A percentile compares a stretch with the other conserved stretches of the same genome.
These are phyloP conservation scores for Lamprologus sp. DNA, from an alignment of 2,113 vertebrate genomes.

Conservation along the genomic window DNA sequence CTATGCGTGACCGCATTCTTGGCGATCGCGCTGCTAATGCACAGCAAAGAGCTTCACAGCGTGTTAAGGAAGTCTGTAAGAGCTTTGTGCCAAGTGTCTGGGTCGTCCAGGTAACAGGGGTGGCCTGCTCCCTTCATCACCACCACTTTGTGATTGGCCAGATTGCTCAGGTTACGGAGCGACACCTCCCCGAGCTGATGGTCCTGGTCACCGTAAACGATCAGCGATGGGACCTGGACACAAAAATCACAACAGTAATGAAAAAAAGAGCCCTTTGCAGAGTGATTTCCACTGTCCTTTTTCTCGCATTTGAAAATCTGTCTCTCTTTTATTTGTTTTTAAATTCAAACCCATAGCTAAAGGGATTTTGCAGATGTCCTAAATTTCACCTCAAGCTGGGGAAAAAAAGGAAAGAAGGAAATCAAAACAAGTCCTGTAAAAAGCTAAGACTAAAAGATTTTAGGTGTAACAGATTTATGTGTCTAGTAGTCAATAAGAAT, in stretches of 20 bases:
- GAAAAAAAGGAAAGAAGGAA: not conserved
- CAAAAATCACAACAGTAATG: not conserved
- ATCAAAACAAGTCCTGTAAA: not conserved
- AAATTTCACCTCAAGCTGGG: conserved; percentile 3
- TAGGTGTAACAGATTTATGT: not conserved
- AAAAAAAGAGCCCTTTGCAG: not conserved
- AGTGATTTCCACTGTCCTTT: not conserved
- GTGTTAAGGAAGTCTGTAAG: conserved; percentile 80
- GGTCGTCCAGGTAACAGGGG: conserved; percentile 91
- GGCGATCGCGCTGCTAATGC: not conserved
- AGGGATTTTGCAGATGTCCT: conserved; percentile 5
- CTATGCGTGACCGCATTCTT: not conserved
- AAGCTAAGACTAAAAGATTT: not conserved
- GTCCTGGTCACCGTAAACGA: conserved; percentile 91
- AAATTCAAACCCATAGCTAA: not conserved
- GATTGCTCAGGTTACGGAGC: conserved; percentile 78
- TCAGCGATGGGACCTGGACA: conserved; percentile 79
- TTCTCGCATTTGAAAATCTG: not conserved
- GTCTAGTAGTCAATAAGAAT: not conserved
- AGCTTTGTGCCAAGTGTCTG: conserved; percentile 80
- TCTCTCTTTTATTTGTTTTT: not conserved
- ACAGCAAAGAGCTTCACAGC: conserved; percentile 41
- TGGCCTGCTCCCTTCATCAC: conserved; percentile 86
- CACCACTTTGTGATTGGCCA: conserved; percentile 83
- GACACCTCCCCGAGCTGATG: conserved; percentile 78